Evolutionary conservation across 2,888 invertebrate species (phyloP), one percentile per base, ranked within the genome.

Genomic region (Meiosimyza platycephala): DNA sequence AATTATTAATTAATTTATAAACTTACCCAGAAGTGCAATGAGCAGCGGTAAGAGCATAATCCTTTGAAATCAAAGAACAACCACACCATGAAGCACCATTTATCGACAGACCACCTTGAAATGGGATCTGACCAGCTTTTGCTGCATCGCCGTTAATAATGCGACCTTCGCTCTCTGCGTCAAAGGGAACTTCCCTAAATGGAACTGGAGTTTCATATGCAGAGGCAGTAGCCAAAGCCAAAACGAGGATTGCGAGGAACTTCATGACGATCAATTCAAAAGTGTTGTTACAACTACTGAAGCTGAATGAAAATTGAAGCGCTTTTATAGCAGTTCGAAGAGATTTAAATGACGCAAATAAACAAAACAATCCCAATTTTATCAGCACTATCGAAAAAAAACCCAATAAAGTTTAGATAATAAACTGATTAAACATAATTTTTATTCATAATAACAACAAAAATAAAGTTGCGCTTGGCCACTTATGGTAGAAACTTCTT

Each of bases 31-130:
- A 79, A 1, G 79, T 79, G 74, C 85, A 85, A 75, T 85, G 85
- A 75, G 85, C 85, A 59, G 85, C 85, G 47, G 85, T 85, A 73
- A 85, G 63, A 15, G 85, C 76, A 80, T 82, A 85, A 62, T 77
- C 73, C 16, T 74, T 40, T 6, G 76, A 75, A 71, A 85, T 80
- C 69, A 85, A 72, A 54, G 83, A 83, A 57, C 83, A 85, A 72
- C 85, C 85, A 75, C 85, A 85, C 80, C 80, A 83, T 47, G 28
- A 28, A 0, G 80, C 70, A 2, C 78, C 76, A 9, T 71, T 67
- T 28, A 84, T 76, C 3, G 80, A 81, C 0, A 85, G 79, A 60
- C 83, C 85, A n/a, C 78, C 84, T 77, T 85, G 85, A 55, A 79
- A 81, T 7, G 78, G 79, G 71, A 81, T 80, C 60, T 80, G 72